These are phyloP conservation scores for Boulengeromyrus knoepffleri DNA, from an alignment of 2,113 vertebrate genomes.

Conservation along the genomic window DNA sequence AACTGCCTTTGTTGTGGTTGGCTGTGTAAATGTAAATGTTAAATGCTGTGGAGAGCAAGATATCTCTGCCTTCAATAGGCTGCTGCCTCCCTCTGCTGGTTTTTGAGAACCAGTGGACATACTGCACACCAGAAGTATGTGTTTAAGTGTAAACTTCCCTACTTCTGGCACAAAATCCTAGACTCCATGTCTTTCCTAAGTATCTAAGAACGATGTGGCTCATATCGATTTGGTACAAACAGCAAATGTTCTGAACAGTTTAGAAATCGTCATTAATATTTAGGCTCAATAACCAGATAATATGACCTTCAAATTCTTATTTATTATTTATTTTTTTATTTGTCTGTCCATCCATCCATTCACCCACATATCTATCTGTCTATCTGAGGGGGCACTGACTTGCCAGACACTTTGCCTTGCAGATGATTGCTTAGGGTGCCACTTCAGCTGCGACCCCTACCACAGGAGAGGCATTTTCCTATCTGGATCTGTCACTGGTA, in stretches of 20 bases:
- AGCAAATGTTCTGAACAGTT: not conserved
- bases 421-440: too few relatives aligned
- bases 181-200: not conserved
- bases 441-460: too few relatives aligned
- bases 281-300: not conserved
- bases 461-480: not conserved
- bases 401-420: not conserved
- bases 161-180: not conserved
- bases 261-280: not conserved
- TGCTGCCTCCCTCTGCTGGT: not conserved
- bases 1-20: not conserved
- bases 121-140: not conserved
- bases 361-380: not conserved
- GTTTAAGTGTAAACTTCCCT: not conserved
- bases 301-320: not conserved
- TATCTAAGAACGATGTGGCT: not conserved
- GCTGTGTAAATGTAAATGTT: not conserved
- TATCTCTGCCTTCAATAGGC: not conserved
- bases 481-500: not conserved
- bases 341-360: not conserved
- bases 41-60: not conserved
- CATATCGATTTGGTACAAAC: not conserved
- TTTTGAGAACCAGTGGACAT: not conserved
- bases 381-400: not conserved
- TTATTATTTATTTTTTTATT: not conserved